phyloP scores from a whole-genome alignment of 2,113 vertebrate genomes.

The Saccopteryx bilineata region DNA sequence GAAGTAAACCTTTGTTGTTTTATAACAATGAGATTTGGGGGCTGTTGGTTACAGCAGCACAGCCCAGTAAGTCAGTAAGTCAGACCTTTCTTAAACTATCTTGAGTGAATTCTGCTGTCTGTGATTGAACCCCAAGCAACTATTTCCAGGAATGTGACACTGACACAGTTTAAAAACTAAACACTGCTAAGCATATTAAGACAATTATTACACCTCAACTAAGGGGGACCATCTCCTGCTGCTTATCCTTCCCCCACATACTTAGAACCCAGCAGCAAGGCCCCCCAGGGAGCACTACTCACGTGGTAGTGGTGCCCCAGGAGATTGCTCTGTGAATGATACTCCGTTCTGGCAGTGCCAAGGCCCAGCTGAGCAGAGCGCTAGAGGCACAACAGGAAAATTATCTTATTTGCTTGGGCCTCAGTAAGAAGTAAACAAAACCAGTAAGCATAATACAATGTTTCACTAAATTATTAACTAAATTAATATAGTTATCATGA shows the following conservation, averaged over 20 bases:
- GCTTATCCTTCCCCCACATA: not conserved
- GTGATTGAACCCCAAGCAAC: not conserved
- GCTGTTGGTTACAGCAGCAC: not conserved
- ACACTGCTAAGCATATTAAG: not conserved
- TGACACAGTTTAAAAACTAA: not conserved
- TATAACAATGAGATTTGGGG: not conserved
- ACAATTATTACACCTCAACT: not conserved
- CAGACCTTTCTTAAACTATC: not conserved
- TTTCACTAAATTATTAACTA: not conserved
- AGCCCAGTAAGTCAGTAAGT: not conserved
- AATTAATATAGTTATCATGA: not conserved
- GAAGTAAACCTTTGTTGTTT: conserved; percentile 17
- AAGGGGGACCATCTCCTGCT: not conserved
- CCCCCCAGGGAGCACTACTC: not conserved
- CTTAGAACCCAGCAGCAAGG: not conserved
- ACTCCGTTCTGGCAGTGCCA: not conserved
- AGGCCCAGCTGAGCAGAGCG: not conserved
- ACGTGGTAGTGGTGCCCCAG: not conserved
- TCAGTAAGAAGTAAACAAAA: not conserved
- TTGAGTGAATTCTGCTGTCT: not conserved
- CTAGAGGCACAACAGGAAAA: not conserved
- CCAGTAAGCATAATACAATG: not conserved
- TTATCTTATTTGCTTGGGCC: not conserved
- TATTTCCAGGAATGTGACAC: not conserved
- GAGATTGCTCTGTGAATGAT: not conserved